phyloP scores from a whole-genome alignment of 2,888 invertebrate genomes.

The Elysia crispata region DNA sequence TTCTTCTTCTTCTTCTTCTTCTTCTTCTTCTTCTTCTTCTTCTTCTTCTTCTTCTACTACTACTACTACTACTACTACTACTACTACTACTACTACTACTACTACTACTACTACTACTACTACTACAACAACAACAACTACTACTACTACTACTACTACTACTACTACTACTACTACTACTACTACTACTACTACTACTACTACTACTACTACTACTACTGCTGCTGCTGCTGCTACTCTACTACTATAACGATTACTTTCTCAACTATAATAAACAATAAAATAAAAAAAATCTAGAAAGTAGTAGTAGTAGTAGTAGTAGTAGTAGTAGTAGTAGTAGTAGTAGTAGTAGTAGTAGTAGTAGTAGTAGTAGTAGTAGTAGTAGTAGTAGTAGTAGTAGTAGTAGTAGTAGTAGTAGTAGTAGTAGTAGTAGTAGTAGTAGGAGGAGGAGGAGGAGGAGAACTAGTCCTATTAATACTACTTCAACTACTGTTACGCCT shows the following conservation, averaged over 20 bases:
- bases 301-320: conserved; percentile 35
- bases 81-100: not conserved
- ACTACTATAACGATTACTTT: too few relatives aligned
- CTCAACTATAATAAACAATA: too few relatives aligned
- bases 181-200: conserved; percentile 6
- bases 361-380: conserved; percentile 43
- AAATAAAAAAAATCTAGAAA: too few relatives aligned
- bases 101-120: conserved; percentile 14
- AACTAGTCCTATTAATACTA: not conserved
- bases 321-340: conserved; percentile 39
- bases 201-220: conserved; percentile 14
- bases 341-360: conserved; percentile 40
- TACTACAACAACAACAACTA: too few relatives aligned
- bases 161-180: conserved; percentile 26
- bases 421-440: too few relatives aligned
- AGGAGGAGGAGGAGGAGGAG: too few relatives aligned
- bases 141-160: conserved; percentile 27
- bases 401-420: conserved; percentile 41
- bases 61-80: not conserved
- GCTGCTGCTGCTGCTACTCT: too few relatives aligned
- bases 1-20: conserved; percentile 17
- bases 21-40: conserved; percentile 6
- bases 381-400: conserved; percentile 45
- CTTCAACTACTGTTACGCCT: not conserved
- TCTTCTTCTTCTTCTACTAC: not conserved